These are phyloP conservation scores for Calidris pugnax DNA, from an alignment of 2,113 vertebrate species.

Conservation along the genomic window DNA sequence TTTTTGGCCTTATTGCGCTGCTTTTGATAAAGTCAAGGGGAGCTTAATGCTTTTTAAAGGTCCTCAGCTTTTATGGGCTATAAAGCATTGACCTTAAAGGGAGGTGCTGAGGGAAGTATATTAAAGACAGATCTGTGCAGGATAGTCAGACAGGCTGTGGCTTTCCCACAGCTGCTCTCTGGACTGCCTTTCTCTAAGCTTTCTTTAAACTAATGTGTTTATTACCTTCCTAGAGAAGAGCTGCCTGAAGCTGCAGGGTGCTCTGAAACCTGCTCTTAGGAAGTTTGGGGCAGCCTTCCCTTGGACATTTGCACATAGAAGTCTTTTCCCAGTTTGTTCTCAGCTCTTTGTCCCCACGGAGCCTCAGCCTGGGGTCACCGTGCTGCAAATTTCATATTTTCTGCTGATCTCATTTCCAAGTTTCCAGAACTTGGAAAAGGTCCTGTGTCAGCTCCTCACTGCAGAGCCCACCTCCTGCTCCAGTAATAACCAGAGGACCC, in stretches of 20 bases:
- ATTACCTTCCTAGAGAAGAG: neutral
- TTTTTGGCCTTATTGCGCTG: neutral
- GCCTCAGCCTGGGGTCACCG: neutral
- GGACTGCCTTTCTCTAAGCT: neutral
- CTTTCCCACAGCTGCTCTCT: neutral
- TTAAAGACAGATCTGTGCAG: neutral
- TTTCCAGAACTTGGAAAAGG: rapidly evolving
- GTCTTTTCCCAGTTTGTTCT: neutral
- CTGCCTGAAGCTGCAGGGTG: neutral
- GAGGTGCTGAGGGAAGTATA: neutral
- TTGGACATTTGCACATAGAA: neutral
- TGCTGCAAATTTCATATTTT: neutral
- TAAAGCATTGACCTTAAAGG: neutral
- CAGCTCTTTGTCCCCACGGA: neutral
- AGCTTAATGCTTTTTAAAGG: slow-evolving; percentile 6
- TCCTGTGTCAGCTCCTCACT: neutral
- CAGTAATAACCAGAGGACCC: neutral
- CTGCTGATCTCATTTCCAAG: neutral
- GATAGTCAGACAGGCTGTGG: neutral
- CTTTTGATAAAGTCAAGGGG: neutral
- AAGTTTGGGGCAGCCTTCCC: neutral
- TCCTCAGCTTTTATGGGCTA: slow-evolving; percentile 28
- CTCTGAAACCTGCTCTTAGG: neutral
- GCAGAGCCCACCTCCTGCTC: neutral
- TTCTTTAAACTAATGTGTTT: neutral